These are phyloP conservation scores for Saccostrea cuccullata DNA, from an alignment of 1,140 invertebrate species.

Conservation along the genomic window DNA sequence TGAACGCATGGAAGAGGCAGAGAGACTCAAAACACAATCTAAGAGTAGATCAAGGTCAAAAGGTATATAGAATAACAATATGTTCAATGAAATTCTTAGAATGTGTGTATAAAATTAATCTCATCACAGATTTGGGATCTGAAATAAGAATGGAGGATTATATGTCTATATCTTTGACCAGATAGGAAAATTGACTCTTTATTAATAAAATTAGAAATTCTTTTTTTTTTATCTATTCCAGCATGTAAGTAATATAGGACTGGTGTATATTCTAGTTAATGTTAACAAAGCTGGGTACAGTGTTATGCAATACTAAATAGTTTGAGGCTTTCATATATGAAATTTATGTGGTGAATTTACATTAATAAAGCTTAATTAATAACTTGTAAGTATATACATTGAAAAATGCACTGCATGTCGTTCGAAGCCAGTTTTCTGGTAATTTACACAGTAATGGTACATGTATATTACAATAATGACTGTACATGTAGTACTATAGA, in stretches of 20 bases:
- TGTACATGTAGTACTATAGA: slow-evolving; percentile 17
- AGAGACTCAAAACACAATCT: slow-evolving; percentile 40
- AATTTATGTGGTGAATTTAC: not conserved
- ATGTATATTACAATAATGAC: not conserved
- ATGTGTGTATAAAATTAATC: too few relatives aligned
- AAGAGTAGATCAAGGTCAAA: slow-evolving; percentile 40
- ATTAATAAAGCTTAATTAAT: slow-evolving; percentile 19
- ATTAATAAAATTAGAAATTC: not conserved
- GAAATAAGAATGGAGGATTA: too few relatives aligned
- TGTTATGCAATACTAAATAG: not conserved
- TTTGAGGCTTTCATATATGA: not conserved
- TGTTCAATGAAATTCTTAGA: too few relatives aligned
- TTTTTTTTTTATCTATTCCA: slow-evolving; percentile 1
- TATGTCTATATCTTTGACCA: too few relatives aligned
- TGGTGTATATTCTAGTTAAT: not conserved
- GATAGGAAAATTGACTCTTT: not conserved
- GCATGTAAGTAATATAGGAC: slow-evolving; percentile 3
- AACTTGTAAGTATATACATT: not conserved
- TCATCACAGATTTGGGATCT: too few relatives aligned
- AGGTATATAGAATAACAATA: not conserved
- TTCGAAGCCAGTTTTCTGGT: not conserved
- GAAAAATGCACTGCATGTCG: not conserved
- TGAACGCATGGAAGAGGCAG: slow-evolving; percentile 63
- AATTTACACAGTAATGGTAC: not conserved
- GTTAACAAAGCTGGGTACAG: not conserved